phyloP scores from a whole-genome alignment of 2,113 vertebrate species.

The Chaenocephalus aceratus region DNA sequence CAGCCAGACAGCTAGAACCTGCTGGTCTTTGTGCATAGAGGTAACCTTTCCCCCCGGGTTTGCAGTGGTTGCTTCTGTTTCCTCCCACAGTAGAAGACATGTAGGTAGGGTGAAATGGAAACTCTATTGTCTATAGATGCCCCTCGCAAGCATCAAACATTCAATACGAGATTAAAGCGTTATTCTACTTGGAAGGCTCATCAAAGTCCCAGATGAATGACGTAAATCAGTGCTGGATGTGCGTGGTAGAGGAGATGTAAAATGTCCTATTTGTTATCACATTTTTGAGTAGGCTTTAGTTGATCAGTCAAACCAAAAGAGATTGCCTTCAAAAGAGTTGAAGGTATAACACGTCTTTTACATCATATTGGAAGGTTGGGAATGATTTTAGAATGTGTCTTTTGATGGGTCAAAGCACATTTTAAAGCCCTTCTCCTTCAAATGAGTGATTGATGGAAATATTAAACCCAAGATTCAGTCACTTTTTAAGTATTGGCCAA shows the following conservation, averaged over 20 bases:
- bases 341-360: neutral
- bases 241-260: neutral
- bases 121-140: neutral
- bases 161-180: neutral
- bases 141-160: neutral
- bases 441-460: neutral
- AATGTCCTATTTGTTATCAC: conserved; percentile 12
- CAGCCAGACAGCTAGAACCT: conserved; percentile 15
- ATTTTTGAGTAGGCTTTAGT: conserved; percentile 1
- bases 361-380: neutral
- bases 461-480: neutral
- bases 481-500: neutral
- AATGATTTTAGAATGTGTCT: neutral
- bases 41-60: conserved; percentile 3
- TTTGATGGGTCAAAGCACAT: neutral
- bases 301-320: neutral
- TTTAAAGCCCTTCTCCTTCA: neutral
- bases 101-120: conserved; percentile 17
- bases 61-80: neutral
- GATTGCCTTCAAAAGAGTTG: neutral
- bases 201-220: neutral
- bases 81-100: neutral
- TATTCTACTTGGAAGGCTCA: conserved; percentile 3
- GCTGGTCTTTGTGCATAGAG: conserved; percentile 7
- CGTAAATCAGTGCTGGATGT: conserved; percentile 20